Conservation (phyloP, 2,888 invertebrate species). For the Ischnura elegans region DNA sequence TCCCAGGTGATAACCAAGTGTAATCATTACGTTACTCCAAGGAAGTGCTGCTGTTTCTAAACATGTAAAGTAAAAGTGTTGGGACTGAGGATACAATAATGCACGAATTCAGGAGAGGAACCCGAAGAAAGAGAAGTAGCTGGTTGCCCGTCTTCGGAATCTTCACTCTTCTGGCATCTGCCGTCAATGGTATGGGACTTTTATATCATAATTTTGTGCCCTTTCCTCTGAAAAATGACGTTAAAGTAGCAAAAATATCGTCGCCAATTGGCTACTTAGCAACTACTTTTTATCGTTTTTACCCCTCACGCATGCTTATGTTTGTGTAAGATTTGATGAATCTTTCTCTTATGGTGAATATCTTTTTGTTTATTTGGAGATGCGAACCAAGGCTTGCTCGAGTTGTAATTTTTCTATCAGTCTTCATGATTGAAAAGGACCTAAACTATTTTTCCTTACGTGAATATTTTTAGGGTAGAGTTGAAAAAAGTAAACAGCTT, state of each 20-base stretch:
- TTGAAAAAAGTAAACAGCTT: constrained; percentile 19
- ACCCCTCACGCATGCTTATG: not conserved
- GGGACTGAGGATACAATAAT: constrained; percentile 57
- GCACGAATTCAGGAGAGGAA: constrained; percentile 58
- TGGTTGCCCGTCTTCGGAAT: constrained; percentile 46
- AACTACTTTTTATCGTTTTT: not conserved
- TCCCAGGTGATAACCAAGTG: constrained; percentile 49
- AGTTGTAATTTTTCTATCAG: not conserved
- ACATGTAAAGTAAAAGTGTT: constrained; percentile 57
- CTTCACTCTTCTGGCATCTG: constrained; percentile 46
- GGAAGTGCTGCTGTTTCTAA: constrained; percentile 44
- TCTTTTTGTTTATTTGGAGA: not conserved
- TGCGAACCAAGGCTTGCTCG: not conserved
- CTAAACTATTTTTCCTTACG: not conserved
- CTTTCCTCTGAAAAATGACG: not conserved
- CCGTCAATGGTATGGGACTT: constrained; percentile 39
- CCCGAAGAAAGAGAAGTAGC: constrained; percentile 25
- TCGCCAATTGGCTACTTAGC: not conserved
- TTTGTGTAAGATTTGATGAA: not conserved
- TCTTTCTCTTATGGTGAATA: not conserved
- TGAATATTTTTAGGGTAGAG: not conserved
- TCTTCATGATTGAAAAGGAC: not conserved
- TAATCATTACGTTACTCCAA: not conserved
- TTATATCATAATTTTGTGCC: not conserved
- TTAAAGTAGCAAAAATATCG: not conserved